phyloP scores from a whole-genome alignment of 37 sponge, comb jelly and placozoan genomes.

The Cliona cf. orientalis region DNA sequence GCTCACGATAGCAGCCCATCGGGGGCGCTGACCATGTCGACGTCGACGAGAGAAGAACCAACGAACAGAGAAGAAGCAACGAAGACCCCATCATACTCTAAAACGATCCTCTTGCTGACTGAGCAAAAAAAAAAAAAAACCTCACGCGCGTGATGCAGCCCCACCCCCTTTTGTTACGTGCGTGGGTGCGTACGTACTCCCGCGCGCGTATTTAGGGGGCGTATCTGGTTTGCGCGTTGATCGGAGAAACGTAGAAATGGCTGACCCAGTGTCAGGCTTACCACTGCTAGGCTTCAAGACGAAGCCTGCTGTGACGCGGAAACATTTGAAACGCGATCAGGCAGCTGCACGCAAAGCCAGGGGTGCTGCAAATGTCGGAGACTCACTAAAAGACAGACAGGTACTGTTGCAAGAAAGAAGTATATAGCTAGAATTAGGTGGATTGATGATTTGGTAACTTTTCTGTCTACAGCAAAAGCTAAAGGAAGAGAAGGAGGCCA shows the following conservation, averaged over 20 bases:
- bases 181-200: too few species aligned
- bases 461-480: constrained; percentile 62
- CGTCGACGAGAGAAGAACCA: not conserved
- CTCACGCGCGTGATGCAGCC: too few species aligned
- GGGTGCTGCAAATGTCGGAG: constrained; percentile 9
- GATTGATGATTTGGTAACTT: not conserved
- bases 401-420: constrained; percentile 17
- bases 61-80: not conserved
- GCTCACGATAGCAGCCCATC: constrained; percentile 14
- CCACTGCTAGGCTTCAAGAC: constrained; percentile 17
- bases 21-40: not conserved
- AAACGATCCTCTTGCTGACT: not conserved
- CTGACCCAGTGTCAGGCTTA: too few species aligned
- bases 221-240: too few species aligned
- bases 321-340: constrained; percentile 80
- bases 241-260: not conserved
- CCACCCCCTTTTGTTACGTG: too few species aligned
- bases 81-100: not conserved
- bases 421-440: not conserved
- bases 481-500: constrained; percentile 85
- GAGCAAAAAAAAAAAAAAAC: not conserved
- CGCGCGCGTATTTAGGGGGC: too few species aligned
- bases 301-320: constrained; percentile 57
- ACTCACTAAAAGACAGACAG: constrained; percentile 62
- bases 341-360: constrained; percentile 45